Base-by-base conservation (phyloP, 2,888 invertebrate genomes). In the Lepidocyrtoides sp. region DNA sequence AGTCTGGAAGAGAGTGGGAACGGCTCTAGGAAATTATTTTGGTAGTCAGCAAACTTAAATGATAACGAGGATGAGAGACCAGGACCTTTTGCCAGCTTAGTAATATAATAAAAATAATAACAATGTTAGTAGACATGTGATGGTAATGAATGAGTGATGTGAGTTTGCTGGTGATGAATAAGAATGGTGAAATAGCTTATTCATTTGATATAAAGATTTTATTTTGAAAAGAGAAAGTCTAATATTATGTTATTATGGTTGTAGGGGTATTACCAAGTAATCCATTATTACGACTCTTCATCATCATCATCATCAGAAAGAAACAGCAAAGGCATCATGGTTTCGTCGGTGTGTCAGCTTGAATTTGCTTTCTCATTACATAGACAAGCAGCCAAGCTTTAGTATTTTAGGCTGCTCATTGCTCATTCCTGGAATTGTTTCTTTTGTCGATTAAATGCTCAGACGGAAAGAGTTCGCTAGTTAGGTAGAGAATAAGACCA, bases 241-340 rank as follows among this genome's bases (percentile, higher is more conserved):
- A 60, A 72, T 20, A 72, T 72, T 20, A 72, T 72, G 14, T 10
- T 72, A 41, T 72, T 36, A 41, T 17, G 17, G 17, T 10, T 0
- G n/a, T 0, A 10, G n/a, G 14, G 72, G 72, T 20, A 41, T 72
- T 72, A 8, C 20, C 36, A 72, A 72, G 41, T 72, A 72, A 72
- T 72, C 72, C 41, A 72, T 72, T 72, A 72, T 72, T 72, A 72
- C 41, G 41, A 41, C 41, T 36, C 41, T n/a, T n/a, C 72, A 41
- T 72, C 72, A 41, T 72, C 36, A 72, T 72, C 36, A 72, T 72
- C 72, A 41, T 36, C 72, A 41, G 14, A 1, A 63, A 3, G 0
- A 32, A 12, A 2, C 0, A 3, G 0, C 26, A 14, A 5, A 72
- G 41, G 41, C 2, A 20, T 36, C 17, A 14, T 29, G 63, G 63